phyloP scores from a whole-genome alignment of 2,113 vertebrate genomes.

The Mobula hypostoma region DNA sequence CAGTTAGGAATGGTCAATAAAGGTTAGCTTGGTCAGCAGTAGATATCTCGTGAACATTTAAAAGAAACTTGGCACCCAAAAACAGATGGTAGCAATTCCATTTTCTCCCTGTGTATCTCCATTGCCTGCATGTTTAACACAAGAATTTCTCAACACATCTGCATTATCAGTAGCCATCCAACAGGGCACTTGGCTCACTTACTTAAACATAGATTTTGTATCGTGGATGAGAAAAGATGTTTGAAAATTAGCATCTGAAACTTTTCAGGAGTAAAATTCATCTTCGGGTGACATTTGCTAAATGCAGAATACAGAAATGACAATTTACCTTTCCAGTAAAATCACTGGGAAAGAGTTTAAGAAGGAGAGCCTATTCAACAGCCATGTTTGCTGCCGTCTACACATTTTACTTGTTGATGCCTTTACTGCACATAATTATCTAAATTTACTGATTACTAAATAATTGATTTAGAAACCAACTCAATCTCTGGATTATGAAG shows the following conservation, averaged over 20 bases:
- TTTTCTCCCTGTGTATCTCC: neutral
- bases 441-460: too few species aligned
- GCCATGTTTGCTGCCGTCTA: too few species aligned
- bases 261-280: neutral
- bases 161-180: neutral
- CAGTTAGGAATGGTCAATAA: too few species aligned
- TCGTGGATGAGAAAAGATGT: neutral
- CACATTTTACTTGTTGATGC: neutral
- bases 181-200: neutral
- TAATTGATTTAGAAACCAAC: neutral
- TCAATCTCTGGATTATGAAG: neutral
- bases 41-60: too few species aligned
- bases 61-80: too few species aligned
- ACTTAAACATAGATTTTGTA: neutral
- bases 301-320: too few species aligned
- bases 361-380: too few species aligned
- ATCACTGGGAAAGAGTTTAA: too few species aligned
- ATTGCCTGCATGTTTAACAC: neutral
- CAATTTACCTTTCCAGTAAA: too few species aligned
- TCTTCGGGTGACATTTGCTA: neutral
- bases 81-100: too few species aligned
- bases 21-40: too few species aligned
- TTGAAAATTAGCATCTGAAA: neutral
- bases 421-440: neutral
- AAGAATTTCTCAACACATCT: neutral